Evolutionary conservation across 2,113 vertebrate genomes (phyloP).

Genomic region (Entomyzon cyanotis): DNA sequence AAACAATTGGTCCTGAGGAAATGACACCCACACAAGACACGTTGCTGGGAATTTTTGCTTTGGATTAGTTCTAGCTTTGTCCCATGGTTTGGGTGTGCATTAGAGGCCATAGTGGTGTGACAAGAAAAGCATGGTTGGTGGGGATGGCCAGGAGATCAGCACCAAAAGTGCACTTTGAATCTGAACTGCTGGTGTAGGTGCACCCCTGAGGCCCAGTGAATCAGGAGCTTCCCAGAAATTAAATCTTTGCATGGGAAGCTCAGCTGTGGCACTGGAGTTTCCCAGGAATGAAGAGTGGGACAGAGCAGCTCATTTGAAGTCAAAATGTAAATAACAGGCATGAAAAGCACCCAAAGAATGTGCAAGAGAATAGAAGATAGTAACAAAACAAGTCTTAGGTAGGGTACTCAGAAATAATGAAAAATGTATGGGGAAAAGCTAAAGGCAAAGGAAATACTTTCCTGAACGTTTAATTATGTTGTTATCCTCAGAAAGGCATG

Average conservation of each 20-base stretch:
- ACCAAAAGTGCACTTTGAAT: not conserved
- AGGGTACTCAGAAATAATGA: not conserved
- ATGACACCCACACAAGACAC: not conserved
- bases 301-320: not conserved
- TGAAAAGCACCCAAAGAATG: constrained; percentile 12
- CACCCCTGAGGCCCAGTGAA: not conserved
- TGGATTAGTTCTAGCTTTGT: not conserved
- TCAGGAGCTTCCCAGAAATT: not conserved
- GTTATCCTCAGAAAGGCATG: not conserved
- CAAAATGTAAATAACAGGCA: not conserved
- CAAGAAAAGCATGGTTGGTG: not conserved
- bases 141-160: not conserved
- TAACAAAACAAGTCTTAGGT: not conserved
- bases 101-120: not conserved
- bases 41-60: not conserved
- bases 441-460: not conserved
- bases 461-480: not conserved
- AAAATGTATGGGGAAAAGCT: not conserved
- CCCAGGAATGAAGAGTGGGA: not conserved
- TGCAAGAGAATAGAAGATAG: not conserved
- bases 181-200: not conserved
- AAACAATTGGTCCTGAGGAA: not conserved
- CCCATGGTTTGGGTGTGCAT: rapidly evolving
- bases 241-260: not conserved
- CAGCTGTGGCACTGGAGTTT: not conserved